Base-by-base conservation (phyloP, 2,113 vertebrate genomes). In the Paedocypris sp. region DNA sequence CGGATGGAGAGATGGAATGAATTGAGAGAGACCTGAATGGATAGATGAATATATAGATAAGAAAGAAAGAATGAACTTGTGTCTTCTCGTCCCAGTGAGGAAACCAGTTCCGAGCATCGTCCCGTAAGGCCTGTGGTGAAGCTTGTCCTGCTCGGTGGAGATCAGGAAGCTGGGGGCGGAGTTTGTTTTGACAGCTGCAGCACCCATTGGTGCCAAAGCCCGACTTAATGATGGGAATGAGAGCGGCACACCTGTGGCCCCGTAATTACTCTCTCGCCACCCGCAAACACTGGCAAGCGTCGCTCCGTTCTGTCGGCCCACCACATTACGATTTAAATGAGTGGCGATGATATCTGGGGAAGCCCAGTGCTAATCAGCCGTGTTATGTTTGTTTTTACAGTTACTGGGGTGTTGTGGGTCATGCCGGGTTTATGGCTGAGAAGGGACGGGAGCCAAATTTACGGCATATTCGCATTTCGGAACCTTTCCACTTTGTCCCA, bases 201-300 rank as follows among this genome's bases (percentile, higher is more conserved):
- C 41, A 68, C 38, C 32, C 52, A 48, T 71, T 58, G 60, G 46
- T 69, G 70, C 62, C 35, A 32, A 63, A 69, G 65, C 66, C 60
- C 49, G 69, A 66, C 76, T 74, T 79, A 80, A 83, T 78, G 76
- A 82, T 78, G 66, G 60, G 76, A 73, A 74, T 74, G 75, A 39
- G 70, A 64, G 61, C 60, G 32, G 68, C 70, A 78, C 77, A 82
- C 74, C 80, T 82, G 77, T 78, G 74, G 73, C 79, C 63, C 73
- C 51, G 58, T 58, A 42, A 61, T 68, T 69, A 73, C 58, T 46
- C 19, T 66, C 67, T 60, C 70, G 61, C 36, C 2, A 26, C 22
- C 32, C 29, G 49, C 58, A 46, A 52, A n/a, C 43, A 53, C 62
- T 53, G 68, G 45, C 45, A 59, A 5, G 13, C 16, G n/a, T 16